Evolutionary conservation across 2,888 invertebrate genomes (phyloP).

Genomic region (Dynastes maya): DNA sequence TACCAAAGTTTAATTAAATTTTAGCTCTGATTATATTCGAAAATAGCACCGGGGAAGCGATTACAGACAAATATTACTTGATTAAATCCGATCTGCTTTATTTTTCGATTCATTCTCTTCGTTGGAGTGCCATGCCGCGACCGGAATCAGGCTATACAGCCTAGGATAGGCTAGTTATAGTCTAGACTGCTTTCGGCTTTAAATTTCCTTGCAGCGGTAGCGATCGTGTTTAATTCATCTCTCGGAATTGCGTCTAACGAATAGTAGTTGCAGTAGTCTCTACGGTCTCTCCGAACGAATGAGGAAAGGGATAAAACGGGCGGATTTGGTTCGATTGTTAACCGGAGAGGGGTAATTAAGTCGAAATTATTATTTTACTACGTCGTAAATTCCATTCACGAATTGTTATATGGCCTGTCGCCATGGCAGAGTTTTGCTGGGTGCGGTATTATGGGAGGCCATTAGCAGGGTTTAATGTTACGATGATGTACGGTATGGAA

Average conservation of each 20-base stretch:
- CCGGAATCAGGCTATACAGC: not conserved
- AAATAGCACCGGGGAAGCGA: slow-evolving; percentile 66
- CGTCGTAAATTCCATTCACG: slow-evolving; percentile 29
- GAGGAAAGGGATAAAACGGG: not conserved
- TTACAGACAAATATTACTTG: slow-evolving; percentile 68
- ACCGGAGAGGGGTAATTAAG: slow-evolving; percentile 32
- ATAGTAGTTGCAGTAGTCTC: slow-evolving; percentile 3
- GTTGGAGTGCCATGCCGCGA: not conserved
- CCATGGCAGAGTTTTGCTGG: not conserved
- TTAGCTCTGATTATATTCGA: slow-evolving; percentile 68
- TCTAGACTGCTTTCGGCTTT: not conserved
- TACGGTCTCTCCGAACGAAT: not conserved
- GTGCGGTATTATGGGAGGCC: not conserved
- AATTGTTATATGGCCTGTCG: slow-evolving; percentile 38
- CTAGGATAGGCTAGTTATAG: not conserved
- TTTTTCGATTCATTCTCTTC: slow-evolving; percentile 60
- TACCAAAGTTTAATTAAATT: slow-evolving; percentile 70
- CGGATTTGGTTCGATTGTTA: slow-evolving; percentile 25
- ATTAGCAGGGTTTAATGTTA: not conserved
- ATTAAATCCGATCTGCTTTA: slow-evolving; percentile 67
- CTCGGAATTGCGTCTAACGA: slow-evolving; percentile 25
- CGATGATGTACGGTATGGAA: not conserved
- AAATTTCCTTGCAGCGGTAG: not conserved
- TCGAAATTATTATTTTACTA: slow-evolving; percentile 42
- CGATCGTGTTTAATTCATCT: slow-evolving; percentile 44